Evolutionary conservation across 2,888 invertebrate species (phyloP).

Genomic region (Zygaena filipendulae): DNA sequence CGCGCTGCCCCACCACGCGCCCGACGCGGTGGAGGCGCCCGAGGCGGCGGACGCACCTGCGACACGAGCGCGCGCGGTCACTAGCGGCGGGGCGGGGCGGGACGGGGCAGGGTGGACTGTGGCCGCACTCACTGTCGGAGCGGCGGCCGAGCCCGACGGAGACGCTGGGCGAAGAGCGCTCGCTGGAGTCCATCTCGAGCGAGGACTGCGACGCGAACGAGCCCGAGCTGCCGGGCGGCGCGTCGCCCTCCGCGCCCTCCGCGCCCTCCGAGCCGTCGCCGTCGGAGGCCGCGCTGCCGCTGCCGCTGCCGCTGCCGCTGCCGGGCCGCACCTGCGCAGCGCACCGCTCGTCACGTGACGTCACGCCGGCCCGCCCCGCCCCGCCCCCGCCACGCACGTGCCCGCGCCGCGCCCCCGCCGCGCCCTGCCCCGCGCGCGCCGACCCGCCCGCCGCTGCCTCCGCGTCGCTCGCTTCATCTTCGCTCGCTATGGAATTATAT

Average conservation of each 20-base stretch:
- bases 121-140: no score
- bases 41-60: slow-evolving; percentile 16
- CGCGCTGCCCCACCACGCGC: slow-evolving; percentile 13
- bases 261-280: slow-evolving; percentile 11
- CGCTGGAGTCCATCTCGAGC: slow-evolving; percentile 36
- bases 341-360: slow-evolving; percentile 13
- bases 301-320: slow-evolving; percentile 23
- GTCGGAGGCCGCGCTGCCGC: slow-evolving; percentile 27
- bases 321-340: slow-evolving; percentile 18
- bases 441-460: slow-evolving; percentile 4
- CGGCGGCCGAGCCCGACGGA: slow-evolving; percentile 25
- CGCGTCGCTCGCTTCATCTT: no score
- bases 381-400: slow-evolving; percentile 19
- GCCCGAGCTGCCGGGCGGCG: no score
- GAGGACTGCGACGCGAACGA: slow-evolving; percentile 23
- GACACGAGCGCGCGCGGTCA: slow-evolving; percentile 14
- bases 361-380: slow-evolving; percentile 16
- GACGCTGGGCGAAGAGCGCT: slow-evolving; percentile 21
- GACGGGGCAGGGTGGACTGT: slow-evolving; percentile 21
- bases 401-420: slow-evolving; percentile 24
- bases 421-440: slow-evolving; percentile 12
- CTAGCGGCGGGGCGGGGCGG: slow-evolving; percentile 14
- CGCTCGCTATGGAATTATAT: no score
- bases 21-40: no score
- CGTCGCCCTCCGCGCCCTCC: no score